phyloP scores from a whole-genome alignment of 2,888 invertebrate species.

The Hypsopygia costalis region DNA sequence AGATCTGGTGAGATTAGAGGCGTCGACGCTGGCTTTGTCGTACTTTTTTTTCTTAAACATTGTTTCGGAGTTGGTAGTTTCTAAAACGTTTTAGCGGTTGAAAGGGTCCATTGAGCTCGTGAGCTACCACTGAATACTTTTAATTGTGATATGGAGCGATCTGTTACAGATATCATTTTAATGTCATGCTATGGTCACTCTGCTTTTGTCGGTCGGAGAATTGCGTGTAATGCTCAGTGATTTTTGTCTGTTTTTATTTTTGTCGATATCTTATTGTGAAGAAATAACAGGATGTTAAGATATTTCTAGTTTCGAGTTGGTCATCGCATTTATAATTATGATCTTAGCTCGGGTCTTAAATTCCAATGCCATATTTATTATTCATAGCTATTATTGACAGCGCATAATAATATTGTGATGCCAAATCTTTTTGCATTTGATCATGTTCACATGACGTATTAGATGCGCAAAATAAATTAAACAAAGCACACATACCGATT shows the following conservation, averaged over 20 bases:
- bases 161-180: conserved; percentile 50
- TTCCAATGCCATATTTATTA: too few relatives aligned
- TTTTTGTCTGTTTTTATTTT: not conserved
- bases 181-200: conserved; percentile 26
- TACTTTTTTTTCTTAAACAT: conserved; percentile 42
- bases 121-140: conserved; percentile 47
- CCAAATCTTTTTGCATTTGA: not conserved
- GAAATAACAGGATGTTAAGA: too few relatives aligned
- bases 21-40: conserved; percentile 48
- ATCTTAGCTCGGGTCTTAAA: too few relatives aligned
- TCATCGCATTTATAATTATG: too few relatives aligned
- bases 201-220: conserved; percentile 19
- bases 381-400: too few relatives aligned
- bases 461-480: conserved; percentile 31
- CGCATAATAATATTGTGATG: too few relatives aligned
- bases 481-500: conserved; percentile 43
- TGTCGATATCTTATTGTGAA: not conserved
- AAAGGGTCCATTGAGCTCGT: conserved; percentile 53
- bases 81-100: conserved; percentile 62
- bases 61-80: conserved; percentile 48
- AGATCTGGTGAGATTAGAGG: conserved; percentile 55
- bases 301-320: too few relatives aligned
- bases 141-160: conserved; percentile 47
- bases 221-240: conserved; percentile 10
- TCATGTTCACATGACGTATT: conserved; percentile 23